phyloP scores from a whole-genome alignment of 2,113 vertebrate species.

The Acrocephalus arundinaceus region DNA sequence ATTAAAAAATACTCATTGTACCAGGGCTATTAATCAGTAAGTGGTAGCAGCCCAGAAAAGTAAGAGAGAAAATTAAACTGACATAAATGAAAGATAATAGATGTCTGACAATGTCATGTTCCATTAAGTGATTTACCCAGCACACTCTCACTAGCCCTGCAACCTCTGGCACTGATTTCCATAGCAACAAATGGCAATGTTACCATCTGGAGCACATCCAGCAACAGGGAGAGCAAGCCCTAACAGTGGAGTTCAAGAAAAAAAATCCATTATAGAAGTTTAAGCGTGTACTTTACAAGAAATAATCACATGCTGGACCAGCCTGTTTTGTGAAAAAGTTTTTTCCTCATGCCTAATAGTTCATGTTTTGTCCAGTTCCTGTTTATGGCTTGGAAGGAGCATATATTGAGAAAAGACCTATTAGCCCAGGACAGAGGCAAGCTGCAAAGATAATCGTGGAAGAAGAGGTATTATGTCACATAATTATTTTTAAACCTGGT shows the following conservation, averaged over 20 bases:
- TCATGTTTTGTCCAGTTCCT: not conserved
- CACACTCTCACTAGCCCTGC: not conserved
- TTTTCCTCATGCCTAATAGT: not conserved
- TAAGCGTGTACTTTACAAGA: not conserved
- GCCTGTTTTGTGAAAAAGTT: not conserved
- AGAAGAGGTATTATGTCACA: not conserved
- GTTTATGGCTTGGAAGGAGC: not conserved
- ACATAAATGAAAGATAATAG: conserved; percentile 44
- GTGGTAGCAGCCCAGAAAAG: not conserved
- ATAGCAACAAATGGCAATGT: conserved; percentile 50
- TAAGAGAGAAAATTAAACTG: conserved; percentile 41
- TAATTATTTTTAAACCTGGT: not conserved
- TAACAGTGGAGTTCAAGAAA: not conserved
- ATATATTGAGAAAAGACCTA: not conserved
- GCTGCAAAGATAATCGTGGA: not conserved
- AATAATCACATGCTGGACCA: not conserved
- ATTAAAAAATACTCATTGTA: not conserved
- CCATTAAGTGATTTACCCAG: conserved; percentile 42
- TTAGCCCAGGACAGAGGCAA: not conserved
- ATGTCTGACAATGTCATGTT: conserved; percentile 20
- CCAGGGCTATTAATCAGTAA: conserved; percentile 1
- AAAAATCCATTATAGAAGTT: not conserved
- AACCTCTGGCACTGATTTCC: conserved; percentile 42
- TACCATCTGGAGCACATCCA: conserved; percentile 9
- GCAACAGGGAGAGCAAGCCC: not conserved